Percentiles rank a stretch among this genome's conserved stretches.
Evolutionary conservation across 2,888 invertebrate genomes (phyloP).

Genomic region (Xestobium rufovillosum): DNA sequence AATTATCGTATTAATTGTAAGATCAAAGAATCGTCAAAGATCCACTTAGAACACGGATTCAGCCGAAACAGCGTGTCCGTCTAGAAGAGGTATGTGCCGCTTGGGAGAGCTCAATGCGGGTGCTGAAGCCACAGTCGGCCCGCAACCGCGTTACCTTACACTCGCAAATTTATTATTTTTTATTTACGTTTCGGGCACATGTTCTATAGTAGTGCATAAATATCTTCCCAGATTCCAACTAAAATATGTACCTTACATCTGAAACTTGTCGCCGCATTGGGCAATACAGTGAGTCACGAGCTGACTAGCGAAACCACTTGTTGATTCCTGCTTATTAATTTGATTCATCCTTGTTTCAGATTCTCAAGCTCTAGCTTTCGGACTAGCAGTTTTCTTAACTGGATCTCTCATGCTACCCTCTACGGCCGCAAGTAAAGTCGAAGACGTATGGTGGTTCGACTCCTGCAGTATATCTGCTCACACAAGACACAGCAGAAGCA

Average conservation of each 20-base stretch:
- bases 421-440: constrained; percentile 21
- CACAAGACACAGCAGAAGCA: constrained; percentile 26
- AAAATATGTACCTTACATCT: too few species aligned
- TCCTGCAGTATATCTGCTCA: constrained; percentile 24
- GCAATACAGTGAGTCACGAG: constrained; percentile 17
- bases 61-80: constrained; percentile 28
- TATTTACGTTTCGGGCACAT: too few species aligned
- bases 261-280: too few species aligned
- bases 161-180: too few species aligned
- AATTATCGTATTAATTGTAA: too few species aligned
- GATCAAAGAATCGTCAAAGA: too few species aligned
- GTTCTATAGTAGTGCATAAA: too few species aligned
- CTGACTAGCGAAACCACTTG: constrained; percentile 14
- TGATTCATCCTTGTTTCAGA: constrained; percentile 7
- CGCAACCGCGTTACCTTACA: constrained; percentile 31
- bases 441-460: constrained; percentile 26
- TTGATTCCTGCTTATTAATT: constrained; percentile 7
- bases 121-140: constrained; percentile 29
- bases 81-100: constrained; percentile 30
- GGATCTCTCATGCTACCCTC: constrained; percentile 17
- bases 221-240: too few species aligned
- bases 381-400: constrained; percentile 10
- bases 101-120: constrained; percentile 31
- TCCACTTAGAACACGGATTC: constrained; percentile 28
- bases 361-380: constrained; percentile 7